Conservation (phyloP, 2,888 invertebrate genomes). For the Caenorhabditis panamensis region DNA sequence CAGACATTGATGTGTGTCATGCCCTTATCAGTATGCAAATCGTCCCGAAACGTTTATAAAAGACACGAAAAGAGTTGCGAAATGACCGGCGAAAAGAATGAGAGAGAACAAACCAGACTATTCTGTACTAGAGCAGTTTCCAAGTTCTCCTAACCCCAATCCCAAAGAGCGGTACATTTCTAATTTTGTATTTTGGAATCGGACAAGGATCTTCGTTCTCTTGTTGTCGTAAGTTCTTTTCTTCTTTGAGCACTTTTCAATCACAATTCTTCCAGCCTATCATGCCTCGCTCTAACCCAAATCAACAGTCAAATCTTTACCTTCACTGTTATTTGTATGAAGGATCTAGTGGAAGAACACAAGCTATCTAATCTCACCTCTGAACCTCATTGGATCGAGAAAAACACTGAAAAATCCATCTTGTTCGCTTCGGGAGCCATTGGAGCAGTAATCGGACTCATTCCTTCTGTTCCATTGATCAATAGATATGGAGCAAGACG, state of each 20-base stretch:
- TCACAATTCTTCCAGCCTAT: slow-evolving; percentile 9
- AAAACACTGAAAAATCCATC: slow-evolving; percentile 33
- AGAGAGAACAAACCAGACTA: no score
- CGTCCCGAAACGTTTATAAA: no score
- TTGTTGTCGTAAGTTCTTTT: slow-evolving; percentile 30
- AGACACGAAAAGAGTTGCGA: no score
- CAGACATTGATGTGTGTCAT: no score
- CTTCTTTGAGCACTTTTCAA: not conserved
- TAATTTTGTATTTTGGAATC: slow-evolving; percentile 43
- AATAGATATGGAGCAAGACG: slow-evolving; percentile 33
- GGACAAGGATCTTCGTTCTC: slow-evolving; percentile 37
- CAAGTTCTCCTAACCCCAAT: no score
- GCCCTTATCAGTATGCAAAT: no score
- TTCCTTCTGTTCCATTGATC: slow-evolving; percentile 47
- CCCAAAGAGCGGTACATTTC: slow-evolving; percentile 42
- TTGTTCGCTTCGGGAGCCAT: slow-evolving; percentile 51
- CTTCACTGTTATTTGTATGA: slow-evolving; percentile 59
- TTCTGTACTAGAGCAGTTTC: no score
- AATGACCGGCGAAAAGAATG: no score
- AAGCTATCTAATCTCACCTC: slow-evolving; percentile 17
- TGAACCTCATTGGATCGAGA: slow-evolving; percentile 59
- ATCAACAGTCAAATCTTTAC: slow-evolving; percentile 53
- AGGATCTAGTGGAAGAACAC: slow-evolving; percentile 43
- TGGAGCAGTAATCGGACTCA: slow-evolving; percentile 43
- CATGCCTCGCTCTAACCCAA: slow-evolving; percentile 43